These are phyloP conservation scores for Oreortyx pictus DNA, from an alignment of 2,797 vertebrate genomes.

Conservation along the genomic window DNA sequence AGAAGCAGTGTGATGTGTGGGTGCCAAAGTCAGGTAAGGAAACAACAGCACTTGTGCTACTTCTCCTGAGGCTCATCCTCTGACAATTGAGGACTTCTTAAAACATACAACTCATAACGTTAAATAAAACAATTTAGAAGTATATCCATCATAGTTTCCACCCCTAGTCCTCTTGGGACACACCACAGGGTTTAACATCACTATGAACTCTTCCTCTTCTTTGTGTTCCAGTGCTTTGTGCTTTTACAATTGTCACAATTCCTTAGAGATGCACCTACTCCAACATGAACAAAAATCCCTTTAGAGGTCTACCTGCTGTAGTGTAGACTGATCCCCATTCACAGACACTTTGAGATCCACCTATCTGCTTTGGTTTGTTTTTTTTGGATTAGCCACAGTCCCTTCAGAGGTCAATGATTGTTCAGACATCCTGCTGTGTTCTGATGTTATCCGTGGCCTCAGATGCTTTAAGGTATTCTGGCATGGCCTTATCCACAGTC, in stretches of 20 bases:
- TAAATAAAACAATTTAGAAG: not conserved
- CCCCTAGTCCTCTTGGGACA: not conserved
- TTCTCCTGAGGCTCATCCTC: not conserved
- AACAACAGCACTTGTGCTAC: not conserved
- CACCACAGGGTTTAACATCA: not conserved
- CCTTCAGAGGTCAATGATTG: not conserved
- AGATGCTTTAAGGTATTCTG: not conserved
- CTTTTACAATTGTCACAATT: not conserved
- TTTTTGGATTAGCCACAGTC: not conserved
- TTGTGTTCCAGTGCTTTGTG: not conserved
- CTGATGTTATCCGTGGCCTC: not conserved
- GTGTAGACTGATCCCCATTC: no score
- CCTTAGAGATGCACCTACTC: not conserved
- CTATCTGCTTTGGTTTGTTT: not conserved
- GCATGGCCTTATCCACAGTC: not conserved
- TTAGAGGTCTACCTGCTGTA: not conserved
- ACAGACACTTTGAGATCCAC: not conserved
- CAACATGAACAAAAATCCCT: not conserved
- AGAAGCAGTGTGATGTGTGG: not conserved
- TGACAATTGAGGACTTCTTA: not conserved
- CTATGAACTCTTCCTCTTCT: not conserved
- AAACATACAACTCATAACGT: not conserved
- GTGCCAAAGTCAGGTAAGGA: not conserved
- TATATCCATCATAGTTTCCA: not conserved
- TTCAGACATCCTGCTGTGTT: not conserved